Conservation (phyloP, 2,113 vertebrate species). For the Crocuta crocuta region DNA sequence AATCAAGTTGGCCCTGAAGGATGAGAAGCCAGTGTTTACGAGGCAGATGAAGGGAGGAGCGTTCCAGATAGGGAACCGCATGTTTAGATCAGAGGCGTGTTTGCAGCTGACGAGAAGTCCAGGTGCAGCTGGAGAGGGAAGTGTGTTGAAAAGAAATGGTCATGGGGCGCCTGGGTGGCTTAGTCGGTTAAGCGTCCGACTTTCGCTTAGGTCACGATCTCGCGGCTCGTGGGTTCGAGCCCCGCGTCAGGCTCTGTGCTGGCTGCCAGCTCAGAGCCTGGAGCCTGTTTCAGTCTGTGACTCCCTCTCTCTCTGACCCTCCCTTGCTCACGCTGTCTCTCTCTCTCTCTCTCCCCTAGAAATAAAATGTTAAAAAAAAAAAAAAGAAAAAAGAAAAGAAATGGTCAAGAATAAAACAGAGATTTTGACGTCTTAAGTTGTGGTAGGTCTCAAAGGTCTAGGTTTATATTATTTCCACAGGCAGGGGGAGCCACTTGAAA, state of each 20-base stretch:
- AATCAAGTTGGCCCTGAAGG: neutral
- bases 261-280: too few species aligned
- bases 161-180: neutral
- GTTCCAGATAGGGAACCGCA: neutral
- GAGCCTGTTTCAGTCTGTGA: too few species aligned
- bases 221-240: too few species aligned
- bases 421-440: neutral
- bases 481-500: conserved; percentile 42
- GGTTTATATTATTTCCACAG: conserved; percentile 1
- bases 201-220: too few species aligned
- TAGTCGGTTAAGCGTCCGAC: too few species aligned
- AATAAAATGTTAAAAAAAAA: too few species aligned
- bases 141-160: neutral
- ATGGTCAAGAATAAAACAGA: neutral
- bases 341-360: too few species aligned
- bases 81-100: neutral
- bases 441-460: neutral
- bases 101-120: neutral
- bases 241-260: too few species aligned
- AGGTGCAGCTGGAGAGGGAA: neutral
- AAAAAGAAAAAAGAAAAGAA: neutral
- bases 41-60: neutral
- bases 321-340: too few species aligned
- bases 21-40: neutral
- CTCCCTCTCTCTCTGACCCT: too few species aligned